Evolutionary conservation across 2,888 invertebrate genomes (phyloP), one percentile per base, ranked within the genome.

Genomic region (Hirudinaria manillensis): DNA sequence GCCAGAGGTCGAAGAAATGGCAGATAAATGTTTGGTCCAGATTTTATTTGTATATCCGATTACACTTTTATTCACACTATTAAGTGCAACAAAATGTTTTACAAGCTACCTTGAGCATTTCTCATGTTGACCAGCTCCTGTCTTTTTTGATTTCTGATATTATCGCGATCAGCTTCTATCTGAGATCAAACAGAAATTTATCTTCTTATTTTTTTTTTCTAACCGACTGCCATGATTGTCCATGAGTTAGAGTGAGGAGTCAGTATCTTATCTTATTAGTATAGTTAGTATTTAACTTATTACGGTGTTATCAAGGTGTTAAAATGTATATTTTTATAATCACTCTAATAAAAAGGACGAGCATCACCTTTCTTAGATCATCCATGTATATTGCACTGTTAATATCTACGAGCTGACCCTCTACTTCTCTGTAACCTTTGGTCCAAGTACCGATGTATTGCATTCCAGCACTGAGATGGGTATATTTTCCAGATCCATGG

Each of bases 341-440:
- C 7, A 10, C 13, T 4, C 67, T 67, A 34, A 34, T 27, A 27
- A 6, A 19, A 67, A 27, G 32, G 55, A 2, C 16, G n/a, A 24
- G 45, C 2, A 24, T 51, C 16, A 73, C 73, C 65, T 36, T 73
- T 16, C 61, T 32, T 19, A 73, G 38, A 29, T 73, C 73, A 36
- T 73, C 65, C 61, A 73, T 34, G n/a, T 73, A 73, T 13, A 73
- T 36, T 13, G 73, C 73, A 24, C 32, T 73, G 65, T 73, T 73
- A 34, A 73, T 61, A 29, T 73, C 73, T 32, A 73, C 13, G 34
- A 73, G 73, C 21, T 73, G 51, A 16, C 73, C 73, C 34, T 73
- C 73, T 16, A 38, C 29, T 19, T 56, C 36, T 45, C 73, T 56
- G 55, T 34, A 73, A 3, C 73, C 73, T 36, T 65, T 56, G 19